These are phyloP conservation scores for Panopea generosa DNA, from an alignment of 2,888 invertebrate genomes.

Conservation along the genomic window DNA sequence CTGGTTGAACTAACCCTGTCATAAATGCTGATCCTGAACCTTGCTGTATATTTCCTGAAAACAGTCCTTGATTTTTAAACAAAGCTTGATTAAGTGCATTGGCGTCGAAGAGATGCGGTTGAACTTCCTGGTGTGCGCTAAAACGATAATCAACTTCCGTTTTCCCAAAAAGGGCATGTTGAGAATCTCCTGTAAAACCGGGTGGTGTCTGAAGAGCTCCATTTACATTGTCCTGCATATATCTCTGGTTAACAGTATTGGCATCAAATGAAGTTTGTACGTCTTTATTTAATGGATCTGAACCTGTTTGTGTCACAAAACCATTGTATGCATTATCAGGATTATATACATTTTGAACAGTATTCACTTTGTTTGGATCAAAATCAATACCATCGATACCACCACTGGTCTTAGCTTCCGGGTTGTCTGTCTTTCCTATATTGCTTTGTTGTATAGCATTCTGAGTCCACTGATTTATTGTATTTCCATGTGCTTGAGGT, in stretches of 20 bases:
- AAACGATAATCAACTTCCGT: constrained; percentile 15
- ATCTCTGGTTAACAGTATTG: constrained; percentile 32
- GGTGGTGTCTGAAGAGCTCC: no score
- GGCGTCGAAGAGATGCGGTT: constrained; percentile 26
- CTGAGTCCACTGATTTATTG: no score
- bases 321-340: constrained; percentile 23
- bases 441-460: no score
- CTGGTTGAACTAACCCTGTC: no score
- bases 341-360: constrained; percentile 14
- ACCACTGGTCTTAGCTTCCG: no score
- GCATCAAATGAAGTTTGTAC: constrained; percentile 20
- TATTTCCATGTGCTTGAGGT: no score
- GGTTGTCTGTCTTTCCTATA: no score
- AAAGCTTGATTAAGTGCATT: constrained; percentile 34
- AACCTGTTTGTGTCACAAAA: constrained; percentile 52
- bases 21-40: not conserved
- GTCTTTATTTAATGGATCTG: constrained; percentile 16
- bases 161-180: no score
- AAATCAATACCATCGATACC: not conserved
- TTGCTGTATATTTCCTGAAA: not conserved
- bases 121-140: constrained; percentile 16
- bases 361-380: constrained; percentile 32
- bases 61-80: not conserved
- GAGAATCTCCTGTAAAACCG: no score
- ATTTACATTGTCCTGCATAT: no score